A percentile compares a stretch with the other conserved stretches of the same genome.
phyloP scores from a whole-genome alignment of 1,140 invertebrate species.

The Octopus sinensis region DNA sequence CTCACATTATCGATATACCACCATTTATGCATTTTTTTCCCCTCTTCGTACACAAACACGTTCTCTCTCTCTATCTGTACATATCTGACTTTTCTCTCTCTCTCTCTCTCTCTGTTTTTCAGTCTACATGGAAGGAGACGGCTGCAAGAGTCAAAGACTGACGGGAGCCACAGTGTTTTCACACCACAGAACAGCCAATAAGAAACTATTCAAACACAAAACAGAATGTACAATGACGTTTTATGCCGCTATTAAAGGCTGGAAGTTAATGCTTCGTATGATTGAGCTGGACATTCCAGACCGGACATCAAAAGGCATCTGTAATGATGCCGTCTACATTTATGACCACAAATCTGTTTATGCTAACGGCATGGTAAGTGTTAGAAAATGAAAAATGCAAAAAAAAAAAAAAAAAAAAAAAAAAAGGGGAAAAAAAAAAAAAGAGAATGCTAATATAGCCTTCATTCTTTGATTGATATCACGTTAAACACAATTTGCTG shows the following conservation, averaged over 20 bases:
- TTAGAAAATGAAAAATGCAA: too few species aligned
- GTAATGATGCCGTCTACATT: conserved; percentile 54
- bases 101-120: conserved; percentile 29
- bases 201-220: conserved; percentile 35
- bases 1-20: background rate
- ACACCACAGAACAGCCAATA: conserved; percentile 30
- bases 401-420: too few species aligned
- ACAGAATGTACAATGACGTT: conserved; percentile 47
- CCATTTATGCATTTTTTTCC: background rate
- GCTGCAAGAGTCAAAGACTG: conserved; percentile 44
- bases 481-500: too few species aligned
- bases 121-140: conserved; percentile 50
- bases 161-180: conserved; percentile 50
- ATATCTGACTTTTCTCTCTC: background rate
- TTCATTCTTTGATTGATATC: too few species aligned
- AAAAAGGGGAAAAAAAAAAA: too few species aligned
- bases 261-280: conserved; percentile 49
- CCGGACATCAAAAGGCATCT: conserved; percentile 35
- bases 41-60: background rate
- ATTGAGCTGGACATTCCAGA: conserved; percentile 51
- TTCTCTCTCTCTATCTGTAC: background rate
- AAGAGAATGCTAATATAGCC: too few species aligned
- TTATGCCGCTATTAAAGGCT: conserved; percentile 44
- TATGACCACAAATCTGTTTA: conserved; percentile 44
- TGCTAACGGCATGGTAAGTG: conserved; percentile 43